Percentiles rank a stretch among this genome's conserved stretches.
phyloP scores from a whole-genome alignment of 2,888 invertebrate genomes.

The Oxytorus armatus region DNA sequence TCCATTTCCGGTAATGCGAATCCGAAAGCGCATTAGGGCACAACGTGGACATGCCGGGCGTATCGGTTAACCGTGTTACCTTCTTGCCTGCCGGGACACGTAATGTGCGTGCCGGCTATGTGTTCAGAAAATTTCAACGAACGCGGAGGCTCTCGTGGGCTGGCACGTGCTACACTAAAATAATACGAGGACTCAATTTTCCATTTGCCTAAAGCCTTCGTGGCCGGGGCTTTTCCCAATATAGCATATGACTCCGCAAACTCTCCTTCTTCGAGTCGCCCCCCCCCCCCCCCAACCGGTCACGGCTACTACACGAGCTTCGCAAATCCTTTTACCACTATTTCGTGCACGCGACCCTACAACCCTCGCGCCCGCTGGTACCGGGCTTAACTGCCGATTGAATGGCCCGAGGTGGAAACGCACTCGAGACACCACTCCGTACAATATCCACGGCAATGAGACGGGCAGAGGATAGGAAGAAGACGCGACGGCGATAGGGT shows the following conservation, averaged over 20 bases:
- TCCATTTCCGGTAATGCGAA: conserved; percentile 78
- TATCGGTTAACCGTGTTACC: too few species aligned
- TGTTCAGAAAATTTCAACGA: conserved; percentile 18
- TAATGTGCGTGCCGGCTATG: conserved; percentile 19
- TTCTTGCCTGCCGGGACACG: neutral
- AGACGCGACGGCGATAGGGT: neutral
- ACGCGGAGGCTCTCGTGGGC: neutral
- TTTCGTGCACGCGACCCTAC: conserved; percentile 50
- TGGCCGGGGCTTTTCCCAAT: conserved; percentile 49
- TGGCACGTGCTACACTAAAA: conserved; percentile 79
- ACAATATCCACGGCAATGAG: conserved; percentile 44
- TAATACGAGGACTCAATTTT: conserved; percentile 81
- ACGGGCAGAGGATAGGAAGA: conserved; percentile 14
- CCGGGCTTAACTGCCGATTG: conserved; percentile 73
- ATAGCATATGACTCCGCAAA: conserved; percentile 46
- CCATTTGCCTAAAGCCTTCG: conserved; percentile 75
- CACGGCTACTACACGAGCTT: conserved; percentile 33
- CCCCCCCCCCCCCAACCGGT: conserved; percentile 9
- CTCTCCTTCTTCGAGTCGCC: conserved; percentile 10
- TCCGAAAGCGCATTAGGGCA: conserved; percentile 75
- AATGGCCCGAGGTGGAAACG: conserved; percentile 69
- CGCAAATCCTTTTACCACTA: conserved; percentile 38
- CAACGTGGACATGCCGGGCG: conserved; percentile 60
- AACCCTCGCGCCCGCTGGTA: conserved; percentile 26
- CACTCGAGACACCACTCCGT: conserved; percentile 61